Evolutionary conservation across 2,113 vertebrate genomes (phyloP).

Genomic region (Ailurus styani): DNA sequence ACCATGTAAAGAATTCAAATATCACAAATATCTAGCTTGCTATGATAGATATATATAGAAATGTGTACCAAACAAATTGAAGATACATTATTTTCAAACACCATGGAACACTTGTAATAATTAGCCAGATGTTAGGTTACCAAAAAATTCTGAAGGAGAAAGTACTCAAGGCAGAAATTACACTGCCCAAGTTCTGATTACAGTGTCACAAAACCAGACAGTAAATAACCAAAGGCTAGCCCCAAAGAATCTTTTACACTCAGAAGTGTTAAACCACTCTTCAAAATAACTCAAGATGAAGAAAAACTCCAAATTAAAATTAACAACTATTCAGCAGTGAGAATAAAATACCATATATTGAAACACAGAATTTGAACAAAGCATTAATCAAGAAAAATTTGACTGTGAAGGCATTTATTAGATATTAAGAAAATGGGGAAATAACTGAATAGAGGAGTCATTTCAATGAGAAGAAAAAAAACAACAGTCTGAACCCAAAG

Average conservation of each 20-base stretch:
- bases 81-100: background rate
- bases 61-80: background rate
- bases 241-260: background rate
- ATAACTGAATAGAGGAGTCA: background rate
- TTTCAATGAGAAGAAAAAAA: background rate
- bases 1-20: background rate
- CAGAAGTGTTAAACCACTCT: background rate
- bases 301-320: conserved; percentile 14
- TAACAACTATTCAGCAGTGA: background rate
- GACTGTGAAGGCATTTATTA: background rate
- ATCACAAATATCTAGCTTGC: background rate
- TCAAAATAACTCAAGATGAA: background rate
- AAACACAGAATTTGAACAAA: conserved; percentile 3
- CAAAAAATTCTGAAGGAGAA: background rate
- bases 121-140: conserved; percentile 9
- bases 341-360: background rate
- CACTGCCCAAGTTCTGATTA: conserved; percentile 4
- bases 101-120: background rate
- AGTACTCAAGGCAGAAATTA: conserved; percentile 34
- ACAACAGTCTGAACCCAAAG: background rate
- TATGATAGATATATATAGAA: background rate
- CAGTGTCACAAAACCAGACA: background rate
- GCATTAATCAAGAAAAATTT: background rate
- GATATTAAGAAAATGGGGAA: background rate
- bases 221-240: conserved; percentile 28